Percentiles rank a stretch among this genome's conserved stretches.
phyloP scores from a whole-genome alignment of 2,797 vertebrate genomes.

The Odontamblyopus rebecca region DNA sequence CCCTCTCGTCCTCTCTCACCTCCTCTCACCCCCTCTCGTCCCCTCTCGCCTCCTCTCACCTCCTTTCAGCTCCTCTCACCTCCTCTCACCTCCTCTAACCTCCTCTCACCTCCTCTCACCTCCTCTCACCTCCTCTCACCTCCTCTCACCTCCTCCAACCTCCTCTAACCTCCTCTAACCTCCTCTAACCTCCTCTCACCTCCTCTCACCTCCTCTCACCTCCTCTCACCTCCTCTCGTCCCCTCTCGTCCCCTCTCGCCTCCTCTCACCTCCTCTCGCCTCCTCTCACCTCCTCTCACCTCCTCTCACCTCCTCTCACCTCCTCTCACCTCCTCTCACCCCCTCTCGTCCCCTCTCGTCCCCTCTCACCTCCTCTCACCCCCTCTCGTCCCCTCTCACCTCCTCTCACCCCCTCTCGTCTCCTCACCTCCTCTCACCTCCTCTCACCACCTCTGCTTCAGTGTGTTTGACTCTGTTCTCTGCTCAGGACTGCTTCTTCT shows the following conservation, averaged over 20 bases:
- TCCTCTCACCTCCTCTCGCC: neutral
- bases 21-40: too few relatives aligned
- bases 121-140: too few relatives aligned
- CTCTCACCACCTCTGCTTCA: neutral
- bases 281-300: neutral
- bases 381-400: neutral
- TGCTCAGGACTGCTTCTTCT: conserved; percentile 91
- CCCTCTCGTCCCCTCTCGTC: too few relatives aligned
- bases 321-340: neutral
- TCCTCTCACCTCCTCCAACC: too few relatives aligned
- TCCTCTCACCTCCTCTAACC: neutral
- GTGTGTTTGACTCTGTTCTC: conserved; percentile 5
- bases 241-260: too few relatives aligned
- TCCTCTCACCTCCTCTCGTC: too few relatives aligned
- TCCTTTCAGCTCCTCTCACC: too few relatives aligned
- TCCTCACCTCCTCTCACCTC: neutral
- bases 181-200: neutral
- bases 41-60: too few relatives aligned
- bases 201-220: too few relatives aligned
- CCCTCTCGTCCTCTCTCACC: too few relatives aligned
- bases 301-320: too few relatives aligned
- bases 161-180: neutral
- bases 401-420: too few relatives aligned
- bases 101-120: neutral
- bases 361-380: neutral